These are phyloP conservation scores for Adelges cooleyi DNA, from an alignment of 1,140 invertebrate genomes.

Conservation along the genomic window DNA sequence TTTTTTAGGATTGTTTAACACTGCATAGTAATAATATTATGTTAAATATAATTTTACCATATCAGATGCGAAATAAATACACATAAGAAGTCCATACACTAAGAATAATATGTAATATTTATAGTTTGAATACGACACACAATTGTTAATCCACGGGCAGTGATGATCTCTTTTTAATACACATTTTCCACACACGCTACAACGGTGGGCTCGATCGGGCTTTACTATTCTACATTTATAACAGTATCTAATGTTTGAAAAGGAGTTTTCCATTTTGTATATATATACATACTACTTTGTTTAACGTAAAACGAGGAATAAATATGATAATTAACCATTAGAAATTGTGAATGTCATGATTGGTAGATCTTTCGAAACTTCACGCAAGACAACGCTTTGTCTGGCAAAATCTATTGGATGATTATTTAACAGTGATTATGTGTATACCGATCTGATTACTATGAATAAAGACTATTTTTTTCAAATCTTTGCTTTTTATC, in stretches of 20 bases:
- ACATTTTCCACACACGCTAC: conserved; percentile 84
- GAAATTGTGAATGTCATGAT: conserved; percentile 22
- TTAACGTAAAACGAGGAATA: not conserved
- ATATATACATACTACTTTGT: not conserved
- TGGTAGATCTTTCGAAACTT: conserved; percentile 24
- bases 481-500: no score
- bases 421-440: no score
- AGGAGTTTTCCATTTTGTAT: not conserved
- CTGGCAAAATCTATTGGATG: conserved; percentile 29
- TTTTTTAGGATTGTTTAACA: not conserved
- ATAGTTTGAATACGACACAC: conserved; percentile 95
- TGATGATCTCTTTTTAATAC: conserved; percentile 98
- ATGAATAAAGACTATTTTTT: no score
- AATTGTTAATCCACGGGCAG: conserved; percentile 98
- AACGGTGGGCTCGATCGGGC: conserved; percentile 92
- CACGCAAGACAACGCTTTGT: conserved; percentile 5
- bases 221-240: conserved; percentile 89
- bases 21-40: conserved; percentile 8
- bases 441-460: no score
- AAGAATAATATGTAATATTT: conserved; percentile 97
- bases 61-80: conserved; percentile 66
- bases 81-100: conserved; percentile 85
- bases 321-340: conserved; percentile 18
- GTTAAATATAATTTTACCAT: conserved; percentile 13
- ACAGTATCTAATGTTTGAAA: conserved; percentile 69